A percentile compares a stretch with the other conserved stretches of the same genome.
These are phyloP conservation scores for Scolanthus callimorphus DNA, from an alignment of 92 coral and sea anemone genomes.

Conservation along the genomic window DNA sequence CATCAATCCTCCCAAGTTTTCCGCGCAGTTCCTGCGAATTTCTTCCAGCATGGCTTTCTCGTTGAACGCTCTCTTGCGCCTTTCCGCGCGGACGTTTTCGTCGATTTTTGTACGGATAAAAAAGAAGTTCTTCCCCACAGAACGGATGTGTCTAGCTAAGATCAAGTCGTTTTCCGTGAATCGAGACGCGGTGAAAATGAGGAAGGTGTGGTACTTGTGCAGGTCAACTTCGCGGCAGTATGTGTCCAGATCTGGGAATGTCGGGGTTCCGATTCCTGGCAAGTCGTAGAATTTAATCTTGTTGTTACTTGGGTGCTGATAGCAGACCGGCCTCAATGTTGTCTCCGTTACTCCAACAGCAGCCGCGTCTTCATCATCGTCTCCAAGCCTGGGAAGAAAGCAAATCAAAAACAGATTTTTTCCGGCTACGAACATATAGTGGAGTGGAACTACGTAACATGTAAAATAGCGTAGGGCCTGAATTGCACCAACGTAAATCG, in stretches of 20 bases:
- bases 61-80: conserved; percentile 6
- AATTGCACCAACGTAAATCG: no score
- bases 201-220: conserved; percentile 13
- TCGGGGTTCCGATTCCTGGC: conserved; percentile 31
- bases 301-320: conserved; percentile 12
- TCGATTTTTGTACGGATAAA: conserved; percentile 12
- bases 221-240: conserved; percentile 9
- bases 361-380: conserved; percentile 31
- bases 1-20: not conserved
- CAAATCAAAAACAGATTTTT: no score
- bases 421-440: no score
- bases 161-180: conserved; percentile 11
- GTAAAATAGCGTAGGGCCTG: no score
- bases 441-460: no score
- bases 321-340: conserved; percentile 5
- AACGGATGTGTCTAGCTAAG: conserved; percentile 11
- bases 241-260: conserved; percentile 12
- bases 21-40: not conserved
- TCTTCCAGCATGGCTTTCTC: conserved; percentile 5
- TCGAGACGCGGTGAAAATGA: conserved; percentile 15
- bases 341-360: conserved; percentile 15
- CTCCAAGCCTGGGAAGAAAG: conserved; percentile 33
- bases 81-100: conserved; percentile 1
- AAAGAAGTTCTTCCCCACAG: conserved; percentile 1
- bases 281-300: conserved; percentile 28